A percentile compares a stretch with the other conserved stretches of the same genome.
Evolutionary conservation across 2,888 invertebrate species (phyloP).

Genomic region (Zygogramma bicolorata): DNA sequence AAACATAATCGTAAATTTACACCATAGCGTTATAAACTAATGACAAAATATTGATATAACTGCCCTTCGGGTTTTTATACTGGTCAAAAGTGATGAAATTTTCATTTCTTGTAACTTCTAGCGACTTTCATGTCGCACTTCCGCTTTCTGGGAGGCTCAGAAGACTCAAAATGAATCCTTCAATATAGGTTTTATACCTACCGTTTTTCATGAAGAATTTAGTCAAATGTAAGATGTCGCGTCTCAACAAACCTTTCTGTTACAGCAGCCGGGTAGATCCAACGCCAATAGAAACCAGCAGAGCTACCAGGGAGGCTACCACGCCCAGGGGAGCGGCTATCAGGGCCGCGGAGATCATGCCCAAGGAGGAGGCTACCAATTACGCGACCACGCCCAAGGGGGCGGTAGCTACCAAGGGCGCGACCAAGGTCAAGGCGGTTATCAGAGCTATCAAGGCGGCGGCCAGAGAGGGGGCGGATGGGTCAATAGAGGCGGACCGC

Average conservation of each 20-base stretch:
- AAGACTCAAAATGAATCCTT: no score
- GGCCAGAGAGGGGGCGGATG: constrained; percentile 51
- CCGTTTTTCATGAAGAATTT: no score
- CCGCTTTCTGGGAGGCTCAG: no score
- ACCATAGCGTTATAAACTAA: no score
- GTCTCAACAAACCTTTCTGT: not conserved
- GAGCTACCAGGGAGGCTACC: not conserved
- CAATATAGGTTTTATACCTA: no score
- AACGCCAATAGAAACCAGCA: constrained; percentile 53
- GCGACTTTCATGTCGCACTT: no score
- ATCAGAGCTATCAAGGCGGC: constrained; percentile 28
- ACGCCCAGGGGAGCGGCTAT: constrained; percentile 3
- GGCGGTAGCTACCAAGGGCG: not conserved
- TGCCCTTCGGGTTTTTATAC: no score
- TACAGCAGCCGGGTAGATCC: constrained; percentile 59
- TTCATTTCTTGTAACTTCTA: no score
- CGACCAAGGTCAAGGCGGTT: not conserved
- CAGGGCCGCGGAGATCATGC: constrained; percentile 12
- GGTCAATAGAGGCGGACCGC: constrained; percentile 51
- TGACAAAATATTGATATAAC: no score
- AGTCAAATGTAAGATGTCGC: no score
- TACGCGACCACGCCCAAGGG: not conserved
- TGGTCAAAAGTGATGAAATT: no score
- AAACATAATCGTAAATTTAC: no score
- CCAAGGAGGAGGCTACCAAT: not conserved